Conservation (phyloP, 2,797 vertebrate species). For the Morus bassanus region DNA sequence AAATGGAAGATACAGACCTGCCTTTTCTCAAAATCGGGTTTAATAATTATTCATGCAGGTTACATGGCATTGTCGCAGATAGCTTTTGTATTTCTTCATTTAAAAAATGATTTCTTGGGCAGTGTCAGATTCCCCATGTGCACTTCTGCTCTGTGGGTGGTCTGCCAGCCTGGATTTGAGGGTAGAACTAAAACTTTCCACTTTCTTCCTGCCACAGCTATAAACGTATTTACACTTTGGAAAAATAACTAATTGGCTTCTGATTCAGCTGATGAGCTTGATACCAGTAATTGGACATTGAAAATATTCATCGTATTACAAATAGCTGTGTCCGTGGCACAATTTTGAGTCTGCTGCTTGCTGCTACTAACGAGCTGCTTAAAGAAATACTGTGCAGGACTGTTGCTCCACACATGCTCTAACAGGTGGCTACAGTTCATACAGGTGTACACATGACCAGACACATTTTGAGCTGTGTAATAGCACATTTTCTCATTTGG, state of each 20-base stretch:
- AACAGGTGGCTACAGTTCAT: background rate
- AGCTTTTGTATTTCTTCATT: background rate
- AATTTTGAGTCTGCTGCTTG: background rate
- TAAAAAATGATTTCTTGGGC: background rate
- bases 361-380: background rate
- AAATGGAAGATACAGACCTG: background rate
- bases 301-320: background rate
- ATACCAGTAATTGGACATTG: background rate
- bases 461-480: background rate
- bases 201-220: background rate
- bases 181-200: background rate
- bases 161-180: background rate
- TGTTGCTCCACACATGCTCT: background rate
- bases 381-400: background rate
- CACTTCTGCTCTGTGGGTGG: background rate
- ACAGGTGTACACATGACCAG: background rate
- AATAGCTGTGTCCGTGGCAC: background rate
- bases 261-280: background rate
- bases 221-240: background rate
- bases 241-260: background rate
- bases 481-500: background rate
- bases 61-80: background rate
- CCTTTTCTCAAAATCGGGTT: background rate
- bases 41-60: background rate
- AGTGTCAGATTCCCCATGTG: background rate